phyloP scores from a whole-genome alignment of 2,113 vertebrate genomes.

The Perca flavescens region DNA sequence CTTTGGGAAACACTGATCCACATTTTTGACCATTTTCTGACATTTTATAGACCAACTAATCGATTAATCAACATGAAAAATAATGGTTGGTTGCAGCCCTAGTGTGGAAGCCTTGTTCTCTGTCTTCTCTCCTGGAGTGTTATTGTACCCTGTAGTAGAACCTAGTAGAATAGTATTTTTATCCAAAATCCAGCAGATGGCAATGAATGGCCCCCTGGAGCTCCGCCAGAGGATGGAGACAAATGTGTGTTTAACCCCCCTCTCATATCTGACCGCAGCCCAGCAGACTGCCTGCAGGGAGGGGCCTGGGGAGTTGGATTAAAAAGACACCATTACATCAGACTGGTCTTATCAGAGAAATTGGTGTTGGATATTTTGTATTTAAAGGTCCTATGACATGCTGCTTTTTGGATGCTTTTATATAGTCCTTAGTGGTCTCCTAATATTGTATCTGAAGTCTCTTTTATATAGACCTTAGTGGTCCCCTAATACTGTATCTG shows the following conservation, averaged over 20 bases:
- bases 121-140: neutral
- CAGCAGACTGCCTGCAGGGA: slow-evolving; percentile 24
- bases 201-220: slow-evolving; percentile 39
- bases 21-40: too few species aligned
- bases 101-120: neutral
- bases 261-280: slow-evolving; percentile 21
- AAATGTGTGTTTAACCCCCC: slow-evolving; percentile 59
- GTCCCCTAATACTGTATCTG: too few species aligned
- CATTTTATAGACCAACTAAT: too few species aligned
- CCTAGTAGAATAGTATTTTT: slow-evolving; percentile 36
- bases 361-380: neutral
- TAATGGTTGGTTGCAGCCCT: too few species aligned
- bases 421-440: too few species aligned
- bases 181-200: slow-evolving; percentile 57
- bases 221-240: slow-evolving; percentile 50
- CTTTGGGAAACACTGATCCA: too few species aligned
- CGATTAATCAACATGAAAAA: too few species aligned
- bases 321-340: neutral
- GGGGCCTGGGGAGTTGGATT: neutral
- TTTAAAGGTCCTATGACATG: too few species aligned
- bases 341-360: neutral
- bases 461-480: too few species aligned
- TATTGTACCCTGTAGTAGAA: neutral
- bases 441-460: too few species aligned
- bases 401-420: too few species aligned